Evolutionary conservation across 2,113 vertebrate genomes (phyloP).

Genomic region (Tretioscincus oriximinensis): DNA sequence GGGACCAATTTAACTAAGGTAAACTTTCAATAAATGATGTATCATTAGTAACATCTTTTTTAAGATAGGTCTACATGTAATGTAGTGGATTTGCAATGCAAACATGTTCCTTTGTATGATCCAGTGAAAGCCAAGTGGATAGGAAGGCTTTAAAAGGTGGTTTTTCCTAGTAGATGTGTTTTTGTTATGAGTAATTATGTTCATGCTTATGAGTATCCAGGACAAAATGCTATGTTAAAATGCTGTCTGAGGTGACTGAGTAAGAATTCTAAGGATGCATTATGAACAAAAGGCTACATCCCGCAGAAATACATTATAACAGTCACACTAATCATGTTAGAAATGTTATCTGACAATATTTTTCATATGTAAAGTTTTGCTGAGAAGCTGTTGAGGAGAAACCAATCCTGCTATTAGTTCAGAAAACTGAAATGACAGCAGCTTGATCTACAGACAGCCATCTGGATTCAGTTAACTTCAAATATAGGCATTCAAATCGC

Average conservation of each 20-base stretch:
- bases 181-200: no score
- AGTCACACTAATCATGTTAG: neutral
- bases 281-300: neutral
- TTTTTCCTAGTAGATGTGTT: no score
- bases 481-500: neutral
- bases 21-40: no score
- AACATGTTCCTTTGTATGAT: no score
- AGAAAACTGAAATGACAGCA: neutral
- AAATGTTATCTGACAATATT: neutral
- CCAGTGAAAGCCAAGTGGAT: no score
- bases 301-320: neutral
- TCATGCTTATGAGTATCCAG: neutral
- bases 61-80: no score
- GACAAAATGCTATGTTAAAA: neutral
- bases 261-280: neutral
- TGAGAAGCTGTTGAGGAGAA: neutral
- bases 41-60: no score
- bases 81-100: no score
- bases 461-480: slow-evolving; percentile 6
- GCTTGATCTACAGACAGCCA: neutral
- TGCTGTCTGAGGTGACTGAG: neutral
- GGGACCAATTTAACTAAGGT: no score
- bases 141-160: no score
- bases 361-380: neutral
- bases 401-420: neutral